Evolutionary conservation across 92 coral and sea anemone genomes (phyloP), one percentile per base, ranked within the genome.

Genomic region (Bergia puertoricense): DNA sequence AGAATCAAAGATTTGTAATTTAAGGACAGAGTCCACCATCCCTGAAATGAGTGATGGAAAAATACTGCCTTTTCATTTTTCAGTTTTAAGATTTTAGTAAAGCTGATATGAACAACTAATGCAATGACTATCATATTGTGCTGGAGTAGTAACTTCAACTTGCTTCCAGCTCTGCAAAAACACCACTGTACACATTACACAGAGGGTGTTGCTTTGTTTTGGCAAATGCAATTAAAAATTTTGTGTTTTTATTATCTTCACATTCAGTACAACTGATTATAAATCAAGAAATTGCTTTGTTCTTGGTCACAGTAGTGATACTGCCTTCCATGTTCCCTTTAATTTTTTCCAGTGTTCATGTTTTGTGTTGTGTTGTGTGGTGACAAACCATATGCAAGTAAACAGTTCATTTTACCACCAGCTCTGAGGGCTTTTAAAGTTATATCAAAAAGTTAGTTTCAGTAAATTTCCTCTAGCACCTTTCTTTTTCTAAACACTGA

Each of bases 1-100:
- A 89, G 91, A 88, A 91, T 79, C 87, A 84, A 84, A 84, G 62
- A 82, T 82, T 84, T 84, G 67, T 46, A 84, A 45, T 84, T 84
- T 84, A 48, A 84, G 85, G 85, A 66, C 6, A 72, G 87, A 84
- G 87, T 75, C 77, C 77, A 84, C 79, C 87, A 48, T 45, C 14
- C 43, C n/a, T 62, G 30, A 62, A 76, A 41, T 76, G 79, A 42
- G 16, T 76, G 79, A 76, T 76, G 79, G 79, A 76, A 51, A 42
- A 42, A 16, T 76, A 42, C 23, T 76, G 79, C 79, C 79, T 41
- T 76, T 76, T 39, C 46, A 9, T n/a, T 20, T 42, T 76, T 30
- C 23, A 4, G 75, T 46, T 84, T 23, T 79, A 50, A 50, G 83
- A 79, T 79, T 79, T 79, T 79, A 56, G 83, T 50, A 38, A 36